phyloP scores from a whole-genome alignment of 2,113 vertebrate genomes.

The Leuciscus idus region DNA sequence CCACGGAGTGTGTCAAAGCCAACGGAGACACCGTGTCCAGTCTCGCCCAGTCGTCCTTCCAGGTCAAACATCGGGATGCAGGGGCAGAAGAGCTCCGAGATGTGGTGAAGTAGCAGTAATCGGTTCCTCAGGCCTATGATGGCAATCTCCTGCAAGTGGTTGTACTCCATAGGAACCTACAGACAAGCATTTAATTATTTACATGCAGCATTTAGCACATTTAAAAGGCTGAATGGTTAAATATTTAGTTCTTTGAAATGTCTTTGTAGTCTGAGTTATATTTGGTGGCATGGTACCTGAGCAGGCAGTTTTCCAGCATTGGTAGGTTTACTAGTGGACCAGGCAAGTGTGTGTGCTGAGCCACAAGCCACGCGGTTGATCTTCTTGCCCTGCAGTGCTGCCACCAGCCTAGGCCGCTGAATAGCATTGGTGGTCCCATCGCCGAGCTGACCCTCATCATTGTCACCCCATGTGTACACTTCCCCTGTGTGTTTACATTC shows the following conservation, averaged over 20 bases:
- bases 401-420: slow-evolving; percentile 93
- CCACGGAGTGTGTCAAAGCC: slow-evolving; percentile 93
- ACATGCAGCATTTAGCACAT: slow-evolving; percentile 23
- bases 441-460: slow-evolving; percentile 97
- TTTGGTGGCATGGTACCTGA: slow-evolving; percentile 78
- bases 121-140: slow-evolving; percentile 91
- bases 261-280: neutral
- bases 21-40: slow-evolving; percentile 89
- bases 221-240: slow-evolving; percentile 2
- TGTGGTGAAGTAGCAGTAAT: slow-evolving; percentile 92
- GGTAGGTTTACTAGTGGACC: slow-evolving; percentile 98
- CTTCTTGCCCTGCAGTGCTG: slow-evolving; percentile 96
- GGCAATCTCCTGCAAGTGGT: slow-evolving; percentile 93
- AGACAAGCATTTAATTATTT: slow-evolving; percentile 33
- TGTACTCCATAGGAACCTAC: slow-evolving; percentile 99
- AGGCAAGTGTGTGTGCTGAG: slow-evolving; percentile 95
- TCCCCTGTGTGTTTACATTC: slow-evolving; percentile 79
- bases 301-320: slow-evolving; percentile 94
- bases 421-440: slow-evolving; percentile 98
- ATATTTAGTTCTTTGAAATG: neutral
- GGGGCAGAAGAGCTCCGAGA: slow-evolving; percentile 98
- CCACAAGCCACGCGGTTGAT: slow-evolving; percentile 98
- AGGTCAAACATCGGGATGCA: slow-evolving; percentile 99
- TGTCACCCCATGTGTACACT: slow-evolving; percentile 98
- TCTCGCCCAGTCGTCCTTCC: slow-evolving; percentile 91